Base-by-base conservation (phyloP, 2,113 vertebrate genomes). In the Mungos mungo region DNA sequence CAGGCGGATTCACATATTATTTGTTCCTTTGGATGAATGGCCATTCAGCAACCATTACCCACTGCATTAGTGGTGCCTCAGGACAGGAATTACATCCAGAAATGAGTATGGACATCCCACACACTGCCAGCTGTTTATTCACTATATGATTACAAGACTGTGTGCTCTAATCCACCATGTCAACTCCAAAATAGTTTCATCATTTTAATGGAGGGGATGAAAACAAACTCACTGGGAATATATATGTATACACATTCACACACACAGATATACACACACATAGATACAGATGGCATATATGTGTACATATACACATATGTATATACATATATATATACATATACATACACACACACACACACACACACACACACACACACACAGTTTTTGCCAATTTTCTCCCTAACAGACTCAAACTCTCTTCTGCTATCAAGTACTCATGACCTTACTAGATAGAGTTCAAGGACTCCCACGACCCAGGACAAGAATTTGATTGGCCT, bases 1-100 rank as follows among this genome's bases (percentile, higher is more conserved):
- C 83, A 96, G 97, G 96, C 94, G 95, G 84, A 98, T 85, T 92
- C 97, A 92, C 95, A 97, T 88, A 88, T 96, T 97, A 98, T 97
- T 96, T 96, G 83, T 90, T 97, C 76, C 80, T 97, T 93, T 85
- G 94, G 84, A 97, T 98, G 94, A 96, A 97, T 93, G 50, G 96
- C 66, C 84, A 92, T 97, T 98, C 95, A 97, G 90, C 65, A 96
- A 68, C 80, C 76, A 98, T 98, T 97, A 96, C 90, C 66, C 76
- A 16, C 47, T 90, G 84, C 45, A 96, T 96, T 93, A 93, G 80
- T 77, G 81, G 83, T 50, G 95, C 95, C 95, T 92, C 33, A 29
- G 97, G 97, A 94, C 76, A 96, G 45, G 50, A 94, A 90, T 92
- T 66, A 25, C 12, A 85, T 90, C 41, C 95, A 96, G 80, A 97